Base-by-base conservation (phyloP, 2,797 vertebrate genomes). In the Brachymystax lenok region DNA sequence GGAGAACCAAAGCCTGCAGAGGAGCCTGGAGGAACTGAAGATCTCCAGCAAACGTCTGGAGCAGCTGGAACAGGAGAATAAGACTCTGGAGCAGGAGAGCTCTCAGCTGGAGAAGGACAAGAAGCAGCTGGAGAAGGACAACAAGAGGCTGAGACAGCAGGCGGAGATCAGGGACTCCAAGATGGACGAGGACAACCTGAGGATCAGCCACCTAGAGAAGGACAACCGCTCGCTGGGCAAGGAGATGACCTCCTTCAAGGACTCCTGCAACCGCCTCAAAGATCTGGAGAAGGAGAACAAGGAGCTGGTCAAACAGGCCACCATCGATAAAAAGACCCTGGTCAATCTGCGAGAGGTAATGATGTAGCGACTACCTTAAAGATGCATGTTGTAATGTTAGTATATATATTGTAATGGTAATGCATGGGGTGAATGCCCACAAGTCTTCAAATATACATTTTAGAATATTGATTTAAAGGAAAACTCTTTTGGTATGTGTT, bases 121-220 rank as follows among this genome's bases (percentile, higher is more conserved):
- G 91, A 99, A 99, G 66, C 96, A 96, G 70, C 92, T 99, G 69
- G 98, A 99, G 85, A 99, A 99, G 77, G 98, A 99, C 90, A 99
- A 98, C 79, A 98, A 98, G 30, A 33, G 98, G 24, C 94, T 99
- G 76, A 91, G 96, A 69, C 98, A 99, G 74, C 98, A 99, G 90
- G 96, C 96, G 0, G 98, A 99, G 92, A 96, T 99, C 89, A 97
- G 96, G 61, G 98, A 99, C 86, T 94, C 94, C 74, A 98, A 95
- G 14, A 89, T 99, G 85, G 98, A 99, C 79, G 98, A 99, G 85
- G 90, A 92, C 89, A 97, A 97, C 89, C 94, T 96, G 80, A 95
- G 95, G 71, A 97, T 99, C 77, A 90, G 92, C 61, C 84, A 93
- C 61, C 86, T 99, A 80, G 98, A 99, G 92, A 98, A 97, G 80